Conservation (phyloP, 2,113 vertebrate species). For the Mastomys natalensis region DNA sequence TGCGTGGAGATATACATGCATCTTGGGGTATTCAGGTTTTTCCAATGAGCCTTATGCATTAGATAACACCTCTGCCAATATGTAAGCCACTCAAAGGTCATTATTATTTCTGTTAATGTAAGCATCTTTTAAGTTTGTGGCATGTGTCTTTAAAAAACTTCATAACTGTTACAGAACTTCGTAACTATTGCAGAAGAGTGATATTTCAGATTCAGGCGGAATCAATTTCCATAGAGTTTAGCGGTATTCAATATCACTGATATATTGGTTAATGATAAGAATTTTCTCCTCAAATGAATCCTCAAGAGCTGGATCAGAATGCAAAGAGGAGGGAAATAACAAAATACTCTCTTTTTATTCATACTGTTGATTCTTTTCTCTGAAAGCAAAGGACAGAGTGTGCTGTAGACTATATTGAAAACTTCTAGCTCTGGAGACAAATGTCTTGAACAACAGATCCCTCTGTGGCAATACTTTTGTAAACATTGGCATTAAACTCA, state of each 20-base stretch:
- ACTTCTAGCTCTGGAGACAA: conserved; percentile 2
- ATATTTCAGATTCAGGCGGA: neutral
- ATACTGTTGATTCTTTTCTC: conserved; percentile 29
- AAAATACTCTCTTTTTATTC: conserved; percentile 48
- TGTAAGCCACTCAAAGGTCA: neutral
- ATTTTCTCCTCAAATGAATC: neutral
- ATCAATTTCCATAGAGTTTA: conserved; percentile 34
- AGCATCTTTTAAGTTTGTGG: conserved; percentile 33
- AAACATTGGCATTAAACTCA: conserved; percentile 41
- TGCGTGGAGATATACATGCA: neutral
- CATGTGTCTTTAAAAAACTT: conserved; percentile 13
- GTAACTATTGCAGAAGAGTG: neutral
- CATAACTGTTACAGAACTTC: conserved; percentile 36
- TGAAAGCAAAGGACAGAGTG: neutral
- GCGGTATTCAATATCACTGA: conserved; percentile 49
- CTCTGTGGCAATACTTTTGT: conserved; percentile 33
- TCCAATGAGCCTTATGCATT: conserved; percentile 16
- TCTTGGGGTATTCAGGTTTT: neutral
- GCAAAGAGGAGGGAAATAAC: neutral
- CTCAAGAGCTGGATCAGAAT: conserved; percentile 20
- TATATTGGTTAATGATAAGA: conserved; percentile 49
- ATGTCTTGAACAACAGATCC: conserved; percentile 51
- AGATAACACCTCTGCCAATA: neutral
- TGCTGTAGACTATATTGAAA: conserved; percentile 7
- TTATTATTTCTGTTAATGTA: conserved; percentile 24